phyloP scores from a whole-genome alignment of 64 coral and sea anemone genomes.

The Dendrophyllia cribrosa region DNA sequence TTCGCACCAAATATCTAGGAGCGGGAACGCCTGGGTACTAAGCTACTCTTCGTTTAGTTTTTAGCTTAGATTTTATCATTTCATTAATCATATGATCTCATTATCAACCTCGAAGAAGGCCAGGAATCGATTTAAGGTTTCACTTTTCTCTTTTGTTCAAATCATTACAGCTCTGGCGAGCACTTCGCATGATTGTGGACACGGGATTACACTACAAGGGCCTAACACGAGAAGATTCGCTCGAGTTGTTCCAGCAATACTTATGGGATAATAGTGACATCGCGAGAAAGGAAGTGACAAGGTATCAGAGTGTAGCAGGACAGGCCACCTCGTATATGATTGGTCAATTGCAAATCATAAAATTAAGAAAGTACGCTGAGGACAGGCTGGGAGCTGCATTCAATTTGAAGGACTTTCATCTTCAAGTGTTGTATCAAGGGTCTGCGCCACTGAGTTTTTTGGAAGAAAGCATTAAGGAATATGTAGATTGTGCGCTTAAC shows the following conservation, averaged over 20 bases:
- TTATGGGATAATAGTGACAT: constrained; percentile 57
- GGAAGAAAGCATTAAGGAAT: constrained; percentile 50
- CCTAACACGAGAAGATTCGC: constrained; percentile 10
- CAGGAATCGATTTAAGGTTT: too few species aligned
- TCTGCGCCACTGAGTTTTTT: constrained; percentile 45
- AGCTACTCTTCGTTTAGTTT: too few species aligned
- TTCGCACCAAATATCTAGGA: too few species aligned
- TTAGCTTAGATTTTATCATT: too few species aligned
- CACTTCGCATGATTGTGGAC: constrained; percentile 65
- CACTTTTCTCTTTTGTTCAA: not conserved
- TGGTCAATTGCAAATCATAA: constrained; percentile 60
- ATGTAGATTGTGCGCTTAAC: constrained; percentile 53
- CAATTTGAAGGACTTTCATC: constrained; percentile 71
- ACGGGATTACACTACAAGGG: constrained; percentile 57
- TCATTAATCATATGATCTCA: too few species aligned
- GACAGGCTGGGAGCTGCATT: constrained; percentile 44
- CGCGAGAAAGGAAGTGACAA: constrained; percentile 52
- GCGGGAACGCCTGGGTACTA: too few species aligned
- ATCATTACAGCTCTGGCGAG: constrained; percentile 54
- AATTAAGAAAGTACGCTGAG: constrained; percentile 42
- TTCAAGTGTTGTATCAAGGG: constrained; percentile 50
- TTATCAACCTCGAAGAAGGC: too few species aligned
- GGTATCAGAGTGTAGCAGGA: constrained; percentile 59
- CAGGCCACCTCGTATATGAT: constrained; percentile 70
- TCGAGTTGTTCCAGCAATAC: constrained; percentile 32